Percentiles rank a stretch among this genome's conserved stretches.
Evolutionary conservation across 2,113 vertebrate species (phyloP).

Genomic region (Myrmecobius fasciatus): DNA sequence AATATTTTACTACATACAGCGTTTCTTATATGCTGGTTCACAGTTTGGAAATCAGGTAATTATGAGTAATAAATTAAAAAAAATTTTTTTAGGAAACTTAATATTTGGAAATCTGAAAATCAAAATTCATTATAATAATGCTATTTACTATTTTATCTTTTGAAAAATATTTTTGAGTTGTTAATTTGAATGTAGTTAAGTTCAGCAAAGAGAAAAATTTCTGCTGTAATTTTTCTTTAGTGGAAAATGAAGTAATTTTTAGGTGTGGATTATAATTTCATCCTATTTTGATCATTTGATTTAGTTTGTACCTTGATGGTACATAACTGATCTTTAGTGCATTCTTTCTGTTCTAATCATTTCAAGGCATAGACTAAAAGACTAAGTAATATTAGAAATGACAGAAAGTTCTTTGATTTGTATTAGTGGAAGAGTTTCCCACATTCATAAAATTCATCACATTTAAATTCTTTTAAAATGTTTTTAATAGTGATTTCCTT

Average conservation of each 20-base stretch:
- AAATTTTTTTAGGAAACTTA: conserved; percentile 55
- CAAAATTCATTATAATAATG: not conserved
- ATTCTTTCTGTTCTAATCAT: not conserved
- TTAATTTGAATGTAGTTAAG: not conserved
- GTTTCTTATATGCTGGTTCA: conserved; percentile 86
- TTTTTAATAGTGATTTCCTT: not conserved
- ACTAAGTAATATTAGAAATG: not conserved
- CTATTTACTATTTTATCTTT: not conserved
- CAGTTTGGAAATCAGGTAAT: conserved; percentile 88
- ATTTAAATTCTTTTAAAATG: not conserved
- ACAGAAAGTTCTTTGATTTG: not conserved
- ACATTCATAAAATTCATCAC: not conserved
- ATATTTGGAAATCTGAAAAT: not conserved
- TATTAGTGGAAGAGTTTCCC: not conserved
- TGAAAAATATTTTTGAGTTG: not conserved
- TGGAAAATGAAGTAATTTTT: not conserved
- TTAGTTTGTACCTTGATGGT: not conserved
- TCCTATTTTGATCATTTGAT: not conserved
- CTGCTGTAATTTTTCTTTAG: not conserved
- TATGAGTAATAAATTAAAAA: conserved; percentile 29
- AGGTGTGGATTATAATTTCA: not conserved
- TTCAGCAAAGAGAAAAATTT: not conserved
- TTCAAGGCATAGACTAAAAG: not conserved
- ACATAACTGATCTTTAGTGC: not conserved
- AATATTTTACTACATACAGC: conserved; percentile 89